A percentile compares a stretch with the other conserved stretches of the same genome.
Conservation (phyloP, 2,888 invertebrate genomes). For the Margaritifera margaritifera region DNA sequence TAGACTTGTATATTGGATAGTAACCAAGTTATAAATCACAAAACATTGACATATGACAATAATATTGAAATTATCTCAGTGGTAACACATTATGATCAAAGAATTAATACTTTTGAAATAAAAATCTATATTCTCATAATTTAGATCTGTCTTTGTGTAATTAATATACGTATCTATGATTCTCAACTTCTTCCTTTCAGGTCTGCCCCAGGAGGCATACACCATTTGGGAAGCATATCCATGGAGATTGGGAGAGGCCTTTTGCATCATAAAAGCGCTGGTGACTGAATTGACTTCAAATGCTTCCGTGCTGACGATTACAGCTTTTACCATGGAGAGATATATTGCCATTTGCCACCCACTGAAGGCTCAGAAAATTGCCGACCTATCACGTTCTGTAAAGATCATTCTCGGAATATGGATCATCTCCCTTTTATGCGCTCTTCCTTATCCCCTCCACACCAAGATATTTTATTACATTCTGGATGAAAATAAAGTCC, state of each 20-base stretch:
- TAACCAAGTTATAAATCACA: too few relatives aligned
- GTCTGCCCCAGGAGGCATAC: conserved; percentile 74
- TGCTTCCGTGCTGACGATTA: conserved; percentile 92
- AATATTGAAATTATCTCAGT: too few relatives aligned
- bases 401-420: conserved; percentile 90
- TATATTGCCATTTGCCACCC: conserved; percentile 93
- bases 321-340: conserved; percentile 92
- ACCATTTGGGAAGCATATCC: conserved; percentile 75
- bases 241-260: conserved; percentile 72
- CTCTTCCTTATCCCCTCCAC: conserved; percentile 73
- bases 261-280: conserved; percentile 74
- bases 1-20: too few relatives aligned
- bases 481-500: conserved; percentile 28
- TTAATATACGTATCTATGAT: too few relatives aligned
- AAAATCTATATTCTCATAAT: too few relatives aligned
- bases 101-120: too few relatives aligned
- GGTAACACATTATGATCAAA: too few relatives aligned
- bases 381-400: conserved; percentile 85
- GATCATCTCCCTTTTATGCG: conserved; percentile 84
- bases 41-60: too few relatives aligned
- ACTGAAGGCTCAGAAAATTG: conserved; percentile 86
- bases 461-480: conserved; percentile 60
- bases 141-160: too few relatives aligned
- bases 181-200: conserved; percentile 54
- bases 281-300: conserved; percentile 82